These are phyloP conservation scores for Volucella inflata DNA, from an alignment of 2,888 invertebrate species.

Conservation along the genomic window DNA sequence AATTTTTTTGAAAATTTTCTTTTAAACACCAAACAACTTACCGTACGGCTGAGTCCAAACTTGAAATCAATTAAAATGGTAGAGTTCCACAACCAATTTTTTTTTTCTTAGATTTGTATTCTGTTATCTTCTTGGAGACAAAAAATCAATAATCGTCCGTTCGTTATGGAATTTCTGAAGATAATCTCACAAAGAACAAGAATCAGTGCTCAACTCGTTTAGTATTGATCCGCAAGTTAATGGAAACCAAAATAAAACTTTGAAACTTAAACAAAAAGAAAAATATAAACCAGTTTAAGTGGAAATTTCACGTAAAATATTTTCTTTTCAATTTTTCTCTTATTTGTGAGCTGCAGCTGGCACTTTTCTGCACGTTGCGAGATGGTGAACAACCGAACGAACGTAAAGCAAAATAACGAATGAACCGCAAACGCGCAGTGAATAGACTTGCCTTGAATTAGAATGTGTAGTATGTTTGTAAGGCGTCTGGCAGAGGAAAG, in stretches of 20 bases:
- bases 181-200: slow-evolving; percentile 13
- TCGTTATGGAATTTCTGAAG: slow-evolving; percentile 16
- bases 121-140: background rate
- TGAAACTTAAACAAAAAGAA: slow-evolving; percentile 40
- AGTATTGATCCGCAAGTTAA: slow-evolving; percentile 11
- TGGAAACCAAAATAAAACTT: slow-evolving; percentile 30
- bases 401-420: slow-evolving; percentile 59
- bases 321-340: slow-evolving; percentile 24
- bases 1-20: slow-evolving; percentile 1
- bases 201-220: slow-evolving; percentile 22
- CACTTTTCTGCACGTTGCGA: slow-evolving; percentile 6
- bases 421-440: slow-evolving; percentile 33
- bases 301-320: slow-evolving; percentile 39
- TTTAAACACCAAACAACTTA: slow-evolving; percentile 14
- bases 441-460: slow-evolving; percentile 13
- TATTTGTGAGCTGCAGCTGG: slow-evolving; percentile 26
- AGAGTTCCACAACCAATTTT: slow-evolving; percentile 24
- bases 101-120: slow-evolving; percentile 9
- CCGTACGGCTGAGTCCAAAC: slow-evolving; percentile 37
- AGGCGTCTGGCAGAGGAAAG: background rate
- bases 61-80: background rate
- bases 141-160: slow-evolving; percentile 61
- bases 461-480: background rate
- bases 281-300: slow-evolving; percentile 30
- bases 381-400: slow-evolving; percentile 55